Percentiles rank a stretch among this genome's conserved stretches.
These are phyloP conservation scores for Apamea anceps DNA, from an alignment of 2,888 invertebrate genomes.

Conservation along the genomic window DNA sequence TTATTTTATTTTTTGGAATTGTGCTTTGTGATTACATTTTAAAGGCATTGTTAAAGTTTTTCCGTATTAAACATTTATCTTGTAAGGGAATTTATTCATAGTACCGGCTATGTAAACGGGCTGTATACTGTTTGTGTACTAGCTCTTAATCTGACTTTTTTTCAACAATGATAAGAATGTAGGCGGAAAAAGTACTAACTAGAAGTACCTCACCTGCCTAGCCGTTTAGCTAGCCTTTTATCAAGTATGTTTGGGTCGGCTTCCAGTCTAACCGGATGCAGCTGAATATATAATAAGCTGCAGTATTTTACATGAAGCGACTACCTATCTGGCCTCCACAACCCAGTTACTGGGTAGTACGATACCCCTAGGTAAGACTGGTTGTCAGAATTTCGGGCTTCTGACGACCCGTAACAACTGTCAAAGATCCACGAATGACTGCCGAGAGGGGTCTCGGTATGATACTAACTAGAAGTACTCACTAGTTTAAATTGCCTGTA, in stretches of 20 bases:
- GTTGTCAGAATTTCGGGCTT: too few relatives aligned
- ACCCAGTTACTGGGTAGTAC: too few relatives aligned
- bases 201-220: neutral
- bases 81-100: neutral
- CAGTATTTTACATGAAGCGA: too few relatives aligned
- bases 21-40: constrained; percentile 23
- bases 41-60: constrained; percentile 17
- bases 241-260: too few relatives aligned
- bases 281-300: too few relatives aligned
- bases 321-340: too few relatives aligned
- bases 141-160: neutral
- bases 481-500: neutral
- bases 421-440: too few relatives aligned
- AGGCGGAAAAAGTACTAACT: neutral
- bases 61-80: constrained; percentile 12
- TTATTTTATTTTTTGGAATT: constrained; percentile 26
- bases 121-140: neutral
- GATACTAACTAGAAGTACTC: neutral
- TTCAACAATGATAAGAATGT: neutral
- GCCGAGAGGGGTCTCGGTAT: too few relatives aligned
- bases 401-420: too few relatives aligned
- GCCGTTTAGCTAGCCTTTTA: too few relatives aligned
- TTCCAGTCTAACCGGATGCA: too few relatives aligned
- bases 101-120: neutral
- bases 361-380: too few relatives aligned